phyloP scores from a whole-genome alignment of 1,140 invertebrate species.

The Scylla paramamosain region DNA sequence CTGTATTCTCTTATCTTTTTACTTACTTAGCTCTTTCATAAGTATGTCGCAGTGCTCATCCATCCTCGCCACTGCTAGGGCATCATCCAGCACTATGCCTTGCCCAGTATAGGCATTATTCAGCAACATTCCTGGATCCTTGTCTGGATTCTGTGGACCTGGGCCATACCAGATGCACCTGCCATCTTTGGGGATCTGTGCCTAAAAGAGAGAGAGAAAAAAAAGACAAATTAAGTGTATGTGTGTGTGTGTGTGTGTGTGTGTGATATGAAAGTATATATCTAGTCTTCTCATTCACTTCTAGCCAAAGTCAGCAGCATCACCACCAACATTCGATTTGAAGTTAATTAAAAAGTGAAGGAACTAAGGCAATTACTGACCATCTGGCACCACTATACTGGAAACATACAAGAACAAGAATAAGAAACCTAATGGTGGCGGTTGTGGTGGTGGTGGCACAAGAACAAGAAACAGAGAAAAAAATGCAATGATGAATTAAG shows the following conservation, averaged over 20 bases:
- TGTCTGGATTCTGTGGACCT: conserved; percentile 32
- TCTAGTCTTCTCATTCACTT: background rate
- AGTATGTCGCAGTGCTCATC: conserved; percentile 4
- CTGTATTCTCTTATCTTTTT: background rate
- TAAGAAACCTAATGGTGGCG: background rate
- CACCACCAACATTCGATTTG: background rate
- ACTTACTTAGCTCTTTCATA: conserved; percentile 53
- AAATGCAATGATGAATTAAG: background rate
- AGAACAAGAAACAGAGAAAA: background rate
- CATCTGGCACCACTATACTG: background rate
- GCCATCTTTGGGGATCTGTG: background rate
- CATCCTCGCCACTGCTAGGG: background rate
- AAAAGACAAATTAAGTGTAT: background rate
- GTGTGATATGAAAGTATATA: background rate
- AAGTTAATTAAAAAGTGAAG: background rate
- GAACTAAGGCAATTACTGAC: background rate
- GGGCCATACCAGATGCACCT: conserved; percentile 58
- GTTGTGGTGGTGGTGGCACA: too few relatives aligned
- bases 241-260: background rate
- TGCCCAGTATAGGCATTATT: conserved; percentile 23
- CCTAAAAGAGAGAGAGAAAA: background rate
- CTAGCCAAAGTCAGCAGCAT: background rate
- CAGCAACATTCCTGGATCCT: background rate
- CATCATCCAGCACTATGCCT: background rate
- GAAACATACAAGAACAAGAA: background rate